phyloP scores from a whole-genome alignment of 2,113 vertebrate species.

The Zosterops pallidus region DNA sequence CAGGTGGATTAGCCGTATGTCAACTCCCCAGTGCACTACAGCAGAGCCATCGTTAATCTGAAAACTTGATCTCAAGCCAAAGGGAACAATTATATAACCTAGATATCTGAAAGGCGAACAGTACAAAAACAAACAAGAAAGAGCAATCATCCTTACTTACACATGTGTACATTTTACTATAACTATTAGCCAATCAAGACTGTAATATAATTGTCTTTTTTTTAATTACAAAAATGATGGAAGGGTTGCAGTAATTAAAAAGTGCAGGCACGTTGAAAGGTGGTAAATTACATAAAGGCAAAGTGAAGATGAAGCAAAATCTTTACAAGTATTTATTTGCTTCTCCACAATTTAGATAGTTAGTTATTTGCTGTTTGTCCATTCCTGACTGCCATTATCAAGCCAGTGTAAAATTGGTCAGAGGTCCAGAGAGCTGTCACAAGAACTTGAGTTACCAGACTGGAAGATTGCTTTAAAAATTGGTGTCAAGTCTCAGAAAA shows the following conservation, averaged over 20 bases:
- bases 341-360: neutral
- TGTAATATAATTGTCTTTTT: slow-evolving; percentile 41
- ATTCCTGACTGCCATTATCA: neutral
- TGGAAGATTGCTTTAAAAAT: neutral
- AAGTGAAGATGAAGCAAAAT: slow-evolving; percentile 25
- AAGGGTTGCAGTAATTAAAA: slow-evolving; percentile 61
- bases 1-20: slow-evolving; percentile 37
- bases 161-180: slow-evolving; percentile 38
- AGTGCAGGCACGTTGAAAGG: slow-evolving; percentile 39
- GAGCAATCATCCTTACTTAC: slow-evolving; percentile 35
- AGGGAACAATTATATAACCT: slow-evolving; percentile 71
- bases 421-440: neutral
- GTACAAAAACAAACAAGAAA: slow-evolving; percentile 63
- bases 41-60: slow-evolving; percentile 63
- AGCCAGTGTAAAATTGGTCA: neutral
- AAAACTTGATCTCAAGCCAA: slow-evolving; percentile 66
- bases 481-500: neutral
- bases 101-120: slow-evolving; percentile 60
- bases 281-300: slow-evolving; percentile 18
- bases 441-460: neutral
- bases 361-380: neutral
- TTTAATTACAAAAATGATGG: slow-evolving; percentile 19
- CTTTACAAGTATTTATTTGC: neutral
- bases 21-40: neutral
- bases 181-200: slow-evolving; percentile 30